A percentile compares a stretch with the other conserved stretches of the same genome.
These are phyloP conservation scores for Eupithecia insigniata DNA, from an alignment of 2,888 invertebrate species.

Conservation along the genomic window DNA sequence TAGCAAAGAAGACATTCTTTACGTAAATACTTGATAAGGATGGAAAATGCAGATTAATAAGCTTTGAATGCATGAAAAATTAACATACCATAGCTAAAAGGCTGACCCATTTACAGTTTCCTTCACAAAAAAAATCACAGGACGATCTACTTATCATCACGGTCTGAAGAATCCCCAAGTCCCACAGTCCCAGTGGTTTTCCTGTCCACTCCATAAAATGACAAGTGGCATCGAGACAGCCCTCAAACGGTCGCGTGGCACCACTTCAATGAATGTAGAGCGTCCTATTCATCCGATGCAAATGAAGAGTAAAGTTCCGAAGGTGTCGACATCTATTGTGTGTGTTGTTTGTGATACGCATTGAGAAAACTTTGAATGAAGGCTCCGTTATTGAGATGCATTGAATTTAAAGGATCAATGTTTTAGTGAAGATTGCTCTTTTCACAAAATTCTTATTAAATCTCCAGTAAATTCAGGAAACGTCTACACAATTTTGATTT, in stretches of 20 bases:
- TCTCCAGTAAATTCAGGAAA: too few relatives aligned
- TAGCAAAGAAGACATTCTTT: too few relatives aligned
- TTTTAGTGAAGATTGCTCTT: not conserved
- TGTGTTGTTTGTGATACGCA: conserved; percentile 30
- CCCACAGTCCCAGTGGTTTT: not conserved
- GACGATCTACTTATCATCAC: too few relatives aligned
- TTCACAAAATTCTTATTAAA: too few relatives aligned
- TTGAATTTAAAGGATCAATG: not conserved
- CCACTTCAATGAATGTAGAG: conserved; percentile 34
- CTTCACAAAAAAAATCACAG: too few relatives aligned
- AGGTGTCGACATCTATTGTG: conserved; percentile 31
- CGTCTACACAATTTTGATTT: too few relatives aligned
- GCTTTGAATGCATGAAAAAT: too few relatives aligned
- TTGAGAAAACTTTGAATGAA: conserved; percentile 20
- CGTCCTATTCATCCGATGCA: conserved; percentile 37
- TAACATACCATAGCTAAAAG: too few relatives aligned
- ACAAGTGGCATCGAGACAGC: conserved; percentile 6
- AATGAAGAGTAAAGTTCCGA: conserved; percentile 36
- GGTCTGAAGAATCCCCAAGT: not conserved
- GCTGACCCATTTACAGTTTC: too few relatives aligned
- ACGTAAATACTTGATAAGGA: too few relatives aligned
- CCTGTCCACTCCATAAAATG: not conserved
- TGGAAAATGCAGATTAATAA: too few relatives aligned
- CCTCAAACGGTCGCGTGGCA: conserved; percentile 25
- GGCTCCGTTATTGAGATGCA: conserved; percentile 1